Evolutionary conservation across 2,113 vertebrate species (phyloP).

Genomic region (Synodontis membranacea): DNA sequence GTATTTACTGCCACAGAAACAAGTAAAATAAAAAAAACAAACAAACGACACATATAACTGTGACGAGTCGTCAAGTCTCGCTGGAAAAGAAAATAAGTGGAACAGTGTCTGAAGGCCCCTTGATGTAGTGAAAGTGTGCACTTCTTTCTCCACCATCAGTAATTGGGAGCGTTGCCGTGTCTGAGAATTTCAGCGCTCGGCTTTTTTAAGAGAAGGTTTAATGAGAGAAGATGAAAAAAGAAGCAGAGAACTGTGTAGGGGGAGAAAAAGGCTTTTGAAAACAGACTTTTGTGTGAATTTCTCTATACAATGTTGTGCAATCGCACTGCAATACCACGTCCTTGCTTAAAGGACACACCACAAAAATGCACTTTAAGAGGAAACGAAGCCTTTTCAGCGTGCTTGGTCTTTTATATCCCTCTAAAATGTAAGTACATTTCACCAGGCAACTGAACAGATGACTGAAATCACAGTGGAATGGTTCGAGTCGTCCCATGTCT

Average conservation of each 20-base stretch:
- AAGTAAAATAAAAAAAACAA: conserved; percentile 50
- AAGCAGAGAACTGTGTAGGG: background rate
- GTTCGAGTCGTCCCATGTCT: background rate
- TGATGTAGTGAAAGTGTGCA: conserved; percentile 11
- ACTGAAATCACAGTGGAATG: background rate
- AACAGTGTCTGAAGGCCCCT: background rate
- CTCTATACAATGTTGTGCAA: background rate
- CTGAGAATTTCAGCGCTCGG: background rate
- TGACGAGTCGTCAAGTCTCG: background rate
- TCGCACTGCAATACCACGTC: conserved; percentile 5
- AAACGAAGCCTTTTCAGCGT: background rate
- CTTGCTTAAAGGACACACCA: background rate
- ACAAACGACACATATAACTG: conserved; percentile 33
- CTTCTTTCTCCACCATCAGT: background rate
- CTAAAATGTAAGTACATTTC: background rate
- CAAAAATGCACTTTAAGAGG: background rate
- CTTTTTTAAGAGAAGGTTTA: conserved; percentile 16
- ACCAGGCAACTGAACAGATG: background rate
- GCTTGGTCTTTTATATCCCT: background rate
- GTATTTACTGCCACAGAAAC: conserved; percentile 53
- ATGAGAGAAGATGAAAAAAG: conserved; percentile 42
- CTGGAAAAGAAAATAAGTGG: background rate
- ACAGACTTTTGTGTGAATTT: background rate
- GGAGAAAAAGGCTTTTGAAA: background rate
- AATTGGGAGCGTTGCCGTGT: conserved; percentile 28